These are phyloP conservation scores for Drosophila yooni DNA, from an alignment of 2,888 invertebrate species.

Conservation along the genomic window DNA sequence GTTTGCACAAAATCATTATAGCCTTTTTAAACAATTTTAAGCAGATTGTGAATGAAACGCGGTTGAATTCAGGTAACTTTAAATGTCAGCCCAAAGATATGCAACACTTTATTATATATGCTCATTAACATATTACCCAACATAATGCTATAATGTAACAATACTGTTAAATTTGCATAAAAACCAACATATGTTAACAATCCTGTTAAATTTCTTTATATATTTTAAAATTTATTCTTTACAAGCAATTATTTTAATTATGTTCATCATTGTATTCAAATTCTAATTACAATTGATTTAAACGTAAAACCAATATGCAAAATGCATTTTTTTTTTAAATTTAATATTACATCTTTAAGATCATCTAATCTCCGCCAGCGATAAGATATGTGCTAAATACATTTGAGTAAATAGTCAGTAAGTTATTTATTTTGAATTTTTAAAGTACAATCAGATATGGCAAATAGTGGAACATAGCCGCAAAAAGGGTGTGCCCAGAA, in stretches of 20 bases:
- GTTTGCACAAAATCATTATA: background rate
- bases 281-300: background rate
- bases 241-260: background rate
- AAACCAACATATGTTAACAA: background rate
- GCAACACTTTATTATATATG: background rate
- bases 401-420: background rate
- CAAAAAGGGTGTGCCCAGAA: conserved; percentile 53
- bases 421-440: background rate
- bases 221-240: too few species aligned
- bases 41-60: background rate
- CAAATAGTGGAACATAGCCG: conserved; percentile 19
- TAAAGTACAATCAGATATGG: conserved; percentile 13
- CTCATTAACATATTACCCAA: conserved; percentile 12
- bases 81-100: conserved; percentile 18
- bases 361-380: background rate
- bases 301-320: background rate
- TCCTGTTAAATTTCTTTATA: conserved; percentile 2
- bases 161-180: conserved; percentile 17
- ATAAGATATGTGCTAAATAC: too few species aligned
- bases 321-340: background rate
- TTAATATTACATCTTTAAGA: background rate
- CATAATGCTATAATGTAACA: conserved; percentile 6
- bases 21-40: background rate
- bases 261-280: background rate
- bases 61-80: background rate